Conservation (phyloP, 2,113 vertebrate species). For the Laticauda colubrina region DNA sequence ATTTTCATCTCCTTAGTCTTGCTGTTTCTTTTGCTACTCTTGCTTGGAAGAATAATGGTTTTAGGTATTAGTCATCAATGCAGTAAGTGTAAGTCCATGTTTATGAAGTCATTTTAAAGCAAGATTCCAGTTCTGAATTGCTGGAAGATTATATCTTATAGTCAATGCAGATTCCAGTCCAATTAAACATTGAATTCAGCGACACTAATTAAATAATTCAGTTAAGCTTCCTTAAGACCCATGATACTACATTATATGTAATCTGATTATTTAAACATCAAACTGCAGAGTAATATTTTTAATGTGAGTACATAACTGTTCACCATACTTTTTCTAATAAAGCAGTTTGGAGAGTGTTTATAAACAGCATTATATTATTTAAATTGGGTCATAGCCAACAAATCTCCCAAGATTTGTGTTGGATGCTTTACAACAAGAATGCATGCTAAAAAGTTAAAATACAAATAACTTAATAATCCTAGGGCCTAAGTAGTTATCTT, state of each 20-base stretch:
- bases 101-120: not conserved
- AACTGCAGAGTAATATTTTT: not conserved
- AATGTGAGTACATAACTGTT: not conserved
- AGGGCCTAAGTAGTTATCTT: constrained; percentile 12
- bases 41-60: not conserved
- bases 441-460: not conserved
- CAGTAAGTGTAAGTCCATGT: not conserved
- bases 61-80: not conserved
- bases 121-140: not conserved
- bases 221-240: not conserved
- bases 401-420: constrained; percentile 49
- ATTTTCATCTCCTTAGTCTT: not conserved
- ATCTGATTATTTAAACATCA: not conserved
- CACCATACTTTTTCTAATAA: not conserved
- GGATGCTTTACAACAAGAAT: constrained; percentile 33
- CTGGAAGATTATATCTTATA: not conserved
- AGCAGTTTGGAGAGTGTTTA: not conserved
- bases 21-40: not conserved
- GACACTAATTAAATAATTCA: not conserved
- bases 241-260: not conserved
- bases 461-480: not conserved
- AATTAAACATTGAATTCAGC: not conserved
- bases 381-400: constrained; percentile 57
- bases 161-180: not conserved
- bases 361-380: constrained; percentile 30